Evolutionary conservation across 2,113 vertebrate species (phyloP).

Genomic region (Cervus canadensis): DNA sequence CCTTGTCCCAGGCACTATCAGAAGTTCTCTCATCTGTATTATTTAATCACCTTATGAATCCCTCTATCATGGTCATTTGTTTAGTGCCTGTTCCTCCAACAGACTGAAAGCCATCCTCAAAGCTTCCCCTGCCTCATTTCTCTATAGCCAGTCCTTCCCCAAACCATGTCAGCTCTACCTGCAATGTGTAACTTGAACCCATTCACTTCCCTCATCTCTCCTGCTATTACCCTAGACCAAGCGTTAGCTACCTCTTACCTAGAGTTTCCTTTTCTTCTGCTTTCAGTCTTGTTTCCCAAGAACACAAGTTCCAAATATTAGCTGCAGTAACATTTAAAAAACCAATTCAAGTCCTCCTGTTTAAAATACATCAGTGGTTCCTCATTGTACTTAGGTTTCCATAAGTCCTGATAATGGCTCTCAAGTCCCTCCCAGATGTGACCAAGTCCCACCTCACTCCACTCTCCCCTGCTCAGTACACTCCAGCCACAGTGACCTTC

Average conservation of each 20-base stretch:
- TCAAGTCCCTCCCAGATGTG: neutral
- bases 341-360: neutral
- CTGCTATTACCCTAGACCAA: neutral
- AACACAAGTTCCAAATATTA: neutral
- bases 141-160: neutral
- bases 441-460: neutral
- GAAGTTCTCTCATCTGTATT: neutral
- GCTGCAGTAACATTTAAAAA: neutral
- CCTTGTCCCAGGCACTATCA: neutral
- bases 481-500: neutral
- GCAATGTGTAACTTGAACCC: neutral
- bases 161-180: neutral
- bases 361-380: neutral
- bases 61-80: neutral
- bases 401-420: neutral
- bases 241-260: neutral
- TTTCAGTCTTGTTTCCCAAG: neutral
- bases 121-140: neutral
- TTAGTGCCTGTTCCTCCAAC: neutral
- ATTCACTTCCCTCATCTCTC: neutral
- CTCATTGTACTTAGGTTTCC: neutral
- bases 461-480: neutral
- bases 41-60: neutral
- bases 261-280: neutral
- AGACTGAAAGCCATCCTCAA: neutral